Conservation (phyloP, 2,888 invertebrate species). For the Aquatica leii region DNA sequence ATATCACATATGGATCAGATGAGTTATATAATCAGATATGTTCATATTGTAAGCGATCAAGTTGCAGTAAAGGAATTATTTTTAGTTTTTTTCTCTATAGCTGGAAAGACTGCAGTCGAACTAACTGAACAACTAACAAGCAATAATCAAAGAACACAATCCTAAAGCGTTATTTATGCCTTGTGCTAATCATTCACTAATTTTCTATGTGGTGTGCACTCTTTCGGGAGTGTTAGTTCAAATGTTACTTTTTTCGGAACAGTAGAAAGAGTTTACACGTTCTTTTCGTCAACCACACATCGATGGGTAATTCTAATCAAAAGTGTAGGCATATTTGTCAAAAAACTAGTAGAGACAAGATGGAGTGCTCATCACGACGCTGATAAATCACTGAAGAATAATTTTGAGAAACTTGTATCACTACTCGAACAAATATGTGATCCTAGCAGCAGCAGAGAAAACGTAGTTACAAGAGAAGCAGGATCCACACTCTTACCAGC, state of each 20-base stretch:
- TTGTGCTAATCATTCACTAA: conserved; percentile 2
- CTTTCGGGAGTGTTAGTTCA: not conserved
- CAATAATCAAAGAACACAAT: not conserved
- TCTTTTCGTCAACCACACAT: conserved; percentile 1
- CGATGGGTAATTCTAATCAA: not conserved
- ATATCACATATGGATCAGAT: conserved; percentile 24
- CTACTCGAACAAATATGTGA: not conserved
- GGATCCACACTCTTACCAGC: not conserved
- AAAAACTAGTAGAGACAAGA: not conserved
- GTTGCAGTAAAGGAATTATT: conserved; percentile 31
- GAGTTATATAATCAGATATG: conserved; percentile 29
- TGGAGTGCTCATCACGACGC: conserved; percentile 2
- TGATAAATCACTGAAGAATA: not conserved
- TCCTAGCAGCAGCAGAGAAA: conserved; percentile 1
- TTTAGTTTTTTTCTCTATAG: conserved; percentile 18
- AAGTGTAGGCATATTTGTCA: not conserved
- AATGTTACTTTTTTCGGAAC: not conserved
- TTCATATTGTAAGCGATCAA: too few species aligned
- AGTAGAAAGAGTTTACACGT: not conserved
- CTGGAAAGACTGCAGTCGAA: not conserved
- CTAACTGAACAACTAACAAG: not conserved
- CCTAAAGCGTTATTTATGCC: not conserved
- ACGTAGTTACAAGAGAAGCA: not conserved
- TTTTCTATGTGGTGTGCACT: not conserved
- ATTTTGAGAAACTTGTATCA: not conserved